Conservation (phyloP, 2,888 invertebrate genomes). For the Drosophila mulleri region DNA sequence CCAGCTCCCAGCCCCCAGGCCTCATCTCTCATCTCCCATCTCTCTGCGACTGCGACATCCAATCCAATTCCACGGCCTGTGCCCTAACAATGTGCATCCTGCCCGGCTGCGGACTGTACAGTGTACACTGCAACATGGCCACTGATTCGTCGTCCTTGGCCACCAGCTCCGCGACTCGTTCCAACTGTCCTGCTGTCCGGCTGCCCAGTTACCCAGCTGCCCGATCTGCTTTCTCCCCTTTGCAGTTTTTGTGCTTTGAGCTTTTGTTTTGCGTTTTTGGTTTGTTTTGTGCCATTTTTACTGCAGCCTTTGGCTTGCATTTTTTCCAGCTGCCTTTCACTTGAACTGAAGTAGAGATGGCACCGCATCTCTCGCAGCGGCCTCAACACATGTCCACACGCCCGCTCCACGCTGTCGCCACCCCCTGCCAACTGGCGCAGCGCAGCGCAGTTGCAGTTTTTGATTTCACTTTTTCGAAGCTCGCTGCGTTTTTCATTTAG, state of each 20-base stretch:
- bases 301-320: constrained; percentile 80
- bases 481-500: constrained; percentile 68
- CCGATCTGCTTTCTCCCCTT: constrained; percentile 31
- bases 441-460: constrained; percentile 68
- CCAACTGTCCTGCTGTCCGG: constrained; percentile 1
- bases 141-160: constrained; percentile 66
- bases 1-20: neutral
- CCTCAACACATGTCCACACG: constrained; percentile 39
- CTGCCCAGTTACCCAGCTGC: neutral
- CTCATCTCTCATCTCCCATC: neutral
- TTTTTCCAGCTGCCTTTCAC: constrained; percentile 78
- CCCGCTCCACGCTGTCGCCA: neutral
- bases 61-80: constrained; percentile 72
- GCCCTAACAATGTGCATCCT: constrained; percentile 78
- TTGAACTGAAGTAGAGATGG: constrained; percentile 73
- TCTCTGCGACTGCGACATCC: constrained; percentile 53
- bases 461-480: constrained; percentile 75
- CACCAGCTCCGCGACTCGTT: constrained; percentile 8
- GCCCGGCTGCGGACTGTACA: constrained; percentile 37
- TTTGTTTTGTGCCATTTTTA: constrained; percentile 75
- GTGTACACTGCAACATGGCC: constrained; percentile 55
- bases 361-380: constrained; percentile 39
- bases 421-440: constrained; percentile 10
- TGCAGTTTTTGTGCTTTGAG: constrained; percentile 56
- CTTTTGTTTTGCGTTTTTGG: constrained; percentile 58